These are phyloP conservation scores for Myotis daubentonii DNA, from an alignment of 2,797 vertebrate genomes.

Conservation along the genomic window DNA sequence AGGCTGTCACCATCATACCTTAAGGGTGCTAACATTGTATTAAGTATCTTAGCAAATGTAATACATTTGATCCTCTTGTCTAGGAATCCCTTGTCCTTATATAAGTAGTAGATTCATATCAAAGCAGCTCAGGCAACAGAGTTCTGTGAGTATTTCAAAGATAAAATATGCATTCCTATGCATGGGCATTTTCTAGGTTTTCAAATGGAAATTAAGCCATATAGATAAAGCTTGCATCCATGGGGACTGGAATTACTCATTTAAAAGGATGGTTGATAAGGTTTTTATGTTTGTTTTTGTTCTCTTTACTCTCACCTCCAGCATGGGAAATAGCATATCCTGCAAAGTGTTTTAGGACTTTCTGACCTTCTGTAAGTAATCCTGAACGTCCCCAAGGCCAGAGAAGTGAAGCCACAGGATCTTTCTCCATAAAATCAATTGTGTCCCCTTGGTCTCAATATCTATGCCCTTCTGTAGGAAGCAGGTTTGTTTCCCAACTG, in stretches of 20 bases:
- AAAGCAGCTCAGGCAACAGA: not conserved
- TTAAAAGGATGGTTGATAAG: not conserved
- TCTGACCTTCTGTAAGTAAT: constrained; percentile 59
- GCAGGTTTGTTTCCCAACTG: constrained; percentile 16
- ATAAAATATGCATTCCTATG: not conserved
- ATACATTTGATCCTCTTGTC: constrained; percentile 37
- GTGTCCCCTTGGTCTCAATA: not conserved
- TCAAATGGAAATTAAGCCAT: constrained; percentile 8
- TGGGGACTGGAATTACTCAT: not conserved
- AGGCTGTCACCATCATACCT: not conserved
- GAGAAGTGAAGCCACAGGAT: constrained; percentile 14
- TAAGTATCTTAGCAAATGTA: constrained; percentile 31
- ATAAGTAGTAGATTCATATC: constrained; percentile 32
- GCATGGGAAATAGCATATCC: not conserved
- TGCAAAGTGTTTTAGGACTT: constrained; percentile 8
- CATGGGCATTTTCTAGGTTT: not conserved
- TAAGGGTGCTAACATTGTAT: not conserved
- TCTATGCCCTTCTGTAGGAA: not conserved
- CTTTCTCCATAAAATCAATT: constrained; percentile 25
- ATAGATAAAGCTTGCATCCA: not conserved
- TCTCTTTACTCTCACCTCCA: not conserved
- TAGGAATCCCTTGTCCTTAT: constrained; percentile 7
- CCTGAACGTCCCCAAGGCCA: constrained; percentile 31
- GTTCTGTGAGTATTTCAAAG: constrained; percentile 24
- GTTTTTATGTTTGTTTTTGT: not conserved